Conservation (phyloP, 2,797 vertebrate genomes). For the Artibeus jamaicensis region DNA sequence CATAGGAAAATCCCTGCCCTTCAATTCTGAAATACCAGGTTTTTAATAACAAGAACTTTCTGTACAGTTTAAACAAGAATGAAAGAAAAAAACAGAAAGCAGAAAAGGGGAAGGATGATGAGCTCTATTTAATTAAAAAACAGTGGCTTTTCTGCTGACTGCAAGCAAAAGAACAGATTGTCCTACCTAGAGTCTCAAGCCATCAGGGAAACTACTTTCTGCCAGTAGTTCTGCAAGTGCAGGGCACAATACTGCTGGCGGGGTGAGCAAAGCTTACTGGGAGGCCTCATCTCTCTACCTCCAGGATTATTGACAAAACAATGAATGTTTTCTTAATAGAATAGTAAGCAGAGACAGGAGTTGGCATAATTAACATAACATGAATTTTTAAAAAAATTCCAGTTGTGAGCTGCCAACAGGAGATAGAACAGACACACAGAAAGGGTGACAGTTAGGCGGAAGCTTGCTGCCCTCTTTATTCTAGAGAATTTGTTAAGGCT, state of each 20-base stretch:
- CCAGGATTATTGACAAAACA: slow-evolving; percentile 25
- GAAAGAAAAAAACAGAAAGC: background rate
- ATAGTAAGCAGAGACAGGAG: slow-evolving; percentile 6
- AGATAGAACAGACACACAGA: background rate
- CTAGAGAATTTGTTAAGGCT: background rate
- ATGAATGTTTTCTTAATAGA: slow-evolving; percentile 5
- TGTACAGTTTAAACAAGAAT: background rate
- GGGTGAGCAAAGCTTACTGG: background rate
- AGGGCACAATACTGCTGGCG: background rate
- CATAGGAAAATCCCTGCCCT: background rate
- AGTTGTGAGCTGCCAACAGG: background rate
- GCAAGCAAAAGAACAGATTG: background rate
- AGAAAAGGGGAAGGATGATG: background rate
- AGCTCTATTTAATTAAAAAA: background rate
- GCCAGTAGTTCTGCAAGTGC: background rate
- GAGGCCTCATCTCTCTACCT: background rate
- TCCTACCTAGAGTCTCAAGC: background rate
- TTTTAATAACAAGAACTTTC: background rate
- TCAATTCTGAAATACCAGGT: background rate
- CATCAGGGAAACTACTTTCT: background rate
- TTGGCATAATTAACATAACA: slow-evolving; percentile 15
- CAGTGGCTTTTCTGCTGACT: background rate
- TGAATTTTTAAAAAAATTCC: background rate
- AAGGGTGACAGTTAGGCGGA: background rate
- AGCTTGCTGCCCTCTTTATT: background rate